Evolutionary conservation across 53 echinoderm and acorn worm species (phyloP).

Genomic region (Apostichopus leukothele): DNA sequence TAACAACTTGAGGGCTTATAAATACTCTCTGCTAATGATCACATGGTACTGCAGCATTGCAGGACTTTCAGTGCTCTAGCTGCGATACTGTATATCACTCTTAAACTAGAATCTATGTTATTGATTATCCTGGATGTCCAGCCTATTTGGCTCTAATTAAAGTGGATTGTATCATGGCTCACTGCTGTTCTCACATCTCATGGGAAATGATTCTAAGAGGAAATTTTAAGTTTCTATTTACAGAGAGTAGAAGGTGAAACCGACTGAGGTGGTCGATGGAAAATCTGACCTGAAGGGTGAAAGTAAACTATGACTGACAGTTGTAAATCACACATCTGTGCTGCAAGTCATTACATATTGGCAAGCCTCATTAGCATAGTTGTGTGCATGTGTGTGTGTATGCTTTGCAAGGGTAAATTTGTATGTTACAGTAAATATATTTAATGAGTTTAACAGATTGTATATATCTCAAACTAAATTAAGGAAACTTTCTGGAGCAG

Average conservation of each 20-base stretch:
- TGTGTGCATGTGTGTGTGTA: too few species aligned
- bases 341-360: not conserved
- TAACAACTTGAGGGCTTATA: not conserved
- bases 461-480: too few species aligned
- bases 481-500: too few species aligned
- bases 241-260: not conserved
- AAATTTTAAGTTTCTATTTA: not conserved
- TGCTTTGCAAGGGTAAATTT: too few species aligned
- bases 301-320: not conserved
- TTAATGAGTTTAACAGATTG: too few species aligned
- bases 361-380: not conserved
- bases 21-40: not conserved
- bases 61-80: not conserved
- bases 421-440: too few species aligned
- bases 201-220: not conserved
- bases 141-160: not conserved
- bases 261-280: not conserved
- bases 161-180: not conserved
- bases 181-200: not conserved
- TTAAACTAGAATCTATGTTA: not conserved
- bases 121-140: not conserved
- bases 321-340: not conserved
- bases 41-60: too few species aligned
- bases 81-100: not conserved
- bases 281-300: not conserved